Base-by-base conservation (phyloP, 2,888 invertebrate species). In the Hemicrepidius hirtus region DNA sequence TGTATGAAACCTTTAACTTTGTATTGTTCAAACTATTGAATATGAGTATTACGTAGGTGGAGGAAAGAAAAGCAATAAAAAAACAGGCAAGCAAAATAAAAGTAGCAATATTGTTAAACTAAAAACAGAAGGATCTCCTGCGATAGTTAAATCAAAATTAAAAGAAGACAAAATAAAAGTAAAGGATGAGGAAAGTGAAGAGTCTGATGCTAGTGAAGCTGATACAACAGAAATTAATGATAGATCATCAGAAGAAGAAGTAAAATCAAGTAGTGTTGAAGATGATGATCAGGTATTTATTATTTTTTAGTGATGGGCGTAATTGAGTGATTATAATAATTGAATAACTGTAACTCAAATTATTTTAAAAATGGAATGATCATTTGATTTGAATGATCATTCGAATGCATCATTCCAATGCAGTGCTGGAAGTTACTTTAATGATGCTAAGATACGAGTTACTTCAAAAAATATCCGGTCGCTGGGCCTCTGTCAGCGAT, bases 1-100 rank as follows among this genome's bases (percentile, higher is more conserved):
- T 32, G 32, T 9, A 28, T 24, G 24, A 2, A 24, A 24, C 3
- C 5, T 24, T 3, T 32, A 32, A 9, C 1, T 32, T 32, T 32
- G 1, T 1, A 7, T 32, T 32, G 4, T 9, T 9, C 32, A 32
- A 32, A 2, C 9, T 7, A 6, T 9, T 32, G 9, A 32, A 32
- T n/a, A 32, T 32, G 7, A 32, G 5, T 28, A 53, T 53, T 53
- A 28, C 16, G 7, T 63, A 81, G 83, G 85, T 0, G 87, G 87
- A 57, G 85, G 89, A 6, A 89, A 90, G 74, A 92, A 92, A 82
- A 90, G 91, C 32, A 90, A 91, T 71, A 92, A 91, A 71, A 91
- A 92, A 32, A 70, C 76, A 7, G 83, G 82, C 64, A 81, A 79
- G 67, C 77, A 76, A 74, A 88, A 84, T 24, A 77, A 80, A 63